Conservation (phyloP, 2,113 vertebrate species). For the Rhea pennata region DNA sequence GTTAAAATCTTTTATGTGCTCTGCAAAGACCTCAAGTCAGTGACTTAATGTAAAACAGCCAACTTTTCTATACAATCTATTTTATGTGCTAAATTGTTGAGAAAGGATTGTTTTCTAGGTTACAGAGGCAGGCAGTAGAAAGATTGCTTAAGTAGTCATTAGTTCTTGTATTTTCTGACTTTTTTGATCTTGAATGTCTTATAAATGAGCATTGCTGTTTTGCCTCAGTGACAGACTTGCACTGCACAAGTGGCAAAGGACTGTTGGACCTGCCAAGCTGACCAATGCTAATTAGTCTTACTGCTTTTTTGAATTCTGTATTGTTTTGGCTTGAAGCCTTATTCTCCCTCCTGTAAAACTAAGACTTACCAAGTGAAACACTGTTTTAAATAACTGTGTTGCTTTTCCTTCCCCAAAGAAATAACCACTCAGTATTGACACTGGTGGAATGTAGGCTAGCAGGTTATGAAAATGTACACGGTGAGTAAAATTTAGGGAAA, state of each 20-base stretch:
- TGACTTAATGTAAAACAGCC: fast-evolving
- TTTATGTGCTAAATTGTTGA: not conserved
- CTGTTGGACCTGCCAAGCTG: not conserved
- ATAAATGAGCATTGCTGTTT: not conserved
- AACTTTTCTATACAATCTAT: not conserved
- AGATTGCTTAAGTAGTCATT: not conserved
- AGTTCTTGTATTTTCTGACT: not conserved
- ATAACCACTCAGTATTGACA: not conserved
- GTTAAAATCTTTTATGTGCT: not conserved
- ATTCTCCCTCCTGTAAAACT: not conserved
- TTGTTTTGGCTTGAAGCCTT: not conserved
- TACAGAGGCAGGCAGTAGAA: not conserved
- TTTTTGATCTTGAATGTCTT: not conserved
- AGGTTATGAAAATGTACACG: fast-evolving
- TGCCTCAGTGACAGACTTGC: not conserved
- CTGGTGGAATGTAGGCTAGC: not conserved
- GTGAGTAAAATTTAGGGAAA: not conserved
- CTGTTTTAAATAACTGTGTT: not conserved
- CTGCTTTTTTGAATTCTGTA: not conserved
- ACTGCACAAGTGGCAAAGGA: not conserved
- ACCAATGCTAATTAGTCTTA: not conserved
- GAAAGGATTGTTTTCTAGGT: not conserved
- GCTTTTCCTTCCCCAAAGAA: not conserved
- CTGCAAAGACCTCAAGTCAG: not conserved
- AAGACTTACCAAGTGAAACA: not conserved